Conservation (phyloP, 2,888 invertebrate species). For the Operophtera brumata region DNA sequence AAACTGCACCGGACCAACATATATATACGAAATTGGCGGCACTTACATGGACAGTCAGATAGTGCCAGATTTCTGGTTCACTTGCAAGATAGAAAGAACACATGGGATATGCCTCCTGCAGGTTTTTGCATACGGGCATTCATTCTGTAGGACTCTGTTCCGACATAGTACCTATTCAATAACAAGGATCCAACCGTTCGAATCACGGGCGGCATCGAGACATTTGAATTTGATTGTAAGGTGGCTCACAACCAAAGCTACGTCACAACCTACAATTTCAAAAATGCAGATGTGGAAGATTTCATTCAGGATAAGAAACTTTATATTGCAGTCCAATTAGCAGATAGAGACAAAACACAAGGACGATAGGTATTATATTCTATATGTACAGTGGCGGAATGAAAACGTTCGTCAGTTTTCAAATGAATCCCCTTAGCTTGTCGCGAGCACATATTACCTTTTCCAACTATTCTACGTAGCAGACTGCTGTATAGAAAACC, state of each 20-base stretch:
- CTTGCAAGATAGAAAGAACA: conserved; percentile 57
- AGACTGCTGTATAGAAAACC: too few relatives aligned
- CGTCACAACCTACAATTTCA: conserved; percentile 61
- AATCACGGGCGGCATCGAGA: neutral
- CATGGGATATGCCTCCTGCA: conserved; percentile 59
- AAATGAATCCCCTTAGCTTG: too few relatives aligned
- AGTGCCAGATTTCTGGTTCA: conserved; percentile 64
- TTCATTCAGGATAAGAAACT: conserved; percentile 54
- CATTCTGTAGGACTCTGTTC: conserved; percentile 52
- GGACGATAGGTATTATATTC: too few relatives aligned
- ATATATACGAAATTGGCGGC: conserved; percentile 69
- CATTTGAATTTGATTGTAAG: conserved; percentile 7
- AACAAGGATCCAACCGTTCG: conserved; percentile 47
- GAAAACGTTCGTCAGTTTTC: too few relatives aligned
- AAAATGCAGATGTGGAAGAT: conserved; percentile 54
- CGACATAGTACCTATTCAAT: conserved; percentile 47
- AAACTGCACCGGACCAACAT: conserved; percentile 63
- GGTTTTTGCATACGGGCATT: conserved; percentile 51
- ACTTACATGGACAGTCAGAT: conserved; percentile 59
- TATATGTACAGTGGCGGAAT: too few relatives aligned
- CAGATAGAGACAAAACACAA: neutral
- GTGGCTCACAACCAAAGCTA: conserved; percentile 33
- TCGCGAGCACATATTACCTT: too few relatives aligned
- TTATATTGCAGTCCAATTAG: conserved; percentile 47
- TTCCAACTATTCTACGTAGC: too few relatives aligned